Base-by-base conservation (phyloP, 2,797 vertebrate genomes). In the Sebastes iracundus region DNA sequence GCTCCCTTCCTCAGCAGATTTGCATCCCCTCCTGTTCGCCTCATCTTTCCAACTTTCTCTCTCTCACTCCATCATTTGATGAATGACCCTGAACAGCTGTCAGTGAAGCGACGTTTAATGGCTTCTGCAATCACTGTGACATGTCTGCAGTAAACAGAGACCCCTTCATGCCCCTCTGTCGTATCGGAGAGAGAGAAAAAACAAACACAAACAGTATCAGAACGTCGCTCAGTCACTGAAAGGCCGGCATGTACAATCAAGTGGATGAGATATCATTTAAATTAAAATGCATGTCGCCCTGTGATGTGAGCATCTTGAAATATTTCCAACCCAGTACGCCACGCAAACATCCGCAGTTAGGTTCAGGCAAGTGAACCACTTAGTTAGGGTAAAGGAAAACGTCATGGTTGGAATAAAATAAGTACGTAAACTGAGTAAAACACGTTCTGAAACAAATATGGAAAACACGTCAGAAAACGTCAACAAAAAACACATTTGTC, bases 41-140 rank as follows among this genome's bases (percentile, higher is more conserved):
- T 86, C 84, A 83, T 93, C 87, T 89, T 89, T 92, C 91, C 90
- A 90, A 91, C 81, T 84, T 83, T 84, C 72, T 90, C 72, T 77
- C 76, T 83, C 79, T 89, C 85, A 75, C 87, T 87, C 82, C 70
- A 70, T 90, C 85, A 81, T 90, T 87, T 94, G 93, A 95, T 90
- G 90, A 87, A 95, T 91, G 90, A 94, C 90, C 92, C 87, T 12
- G 49, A 84, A 83, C 91, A 93, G 88, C 93, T 95, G 93, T 91
- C 93, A 84, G 82, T 60, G 87, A 38, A 77, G 84, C 63, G 38
- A 88, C 88, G 71, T 92, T 88, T 92, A 94, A 94, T 91, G 85
- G 81, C 80, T 92, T 76, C 85, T 85, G 85, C 89, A 83, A 92
- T 93, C 88, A 87, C 82, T 25, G 85, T 85, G 78, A 88, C 91